A percentile compares a stretch with the other conserved stretches of the same genome.
phyloP scores from a whole-genome alignment of 2,797 vertebrate species.

The Catostomus latipinnis region DNA sequence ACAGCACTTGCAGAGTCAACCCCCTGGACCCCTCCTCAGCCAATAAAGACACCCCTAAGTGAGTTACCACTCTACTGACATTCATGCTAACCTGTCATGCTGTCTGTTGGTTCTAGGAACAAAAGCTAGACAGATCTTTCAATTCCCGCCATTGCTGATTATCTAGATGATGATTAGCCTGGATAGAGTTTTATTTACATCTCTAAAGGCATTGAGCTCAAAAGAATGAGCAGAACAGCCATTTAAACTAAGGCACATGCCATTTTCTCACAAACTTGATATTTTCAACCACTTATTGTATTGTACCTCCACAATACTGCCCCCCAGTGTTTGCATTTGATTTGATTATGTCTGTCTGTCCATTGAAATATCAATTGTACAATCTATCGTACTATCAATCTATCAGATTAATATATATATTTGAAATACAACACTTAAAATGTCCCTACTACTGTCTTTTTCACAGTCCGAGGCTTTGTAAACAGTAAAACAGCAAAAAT shows the following conservation, averaged over 20 bases:
- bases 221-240: neutral
- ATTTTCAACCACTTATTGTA: neutral
- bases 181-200: slow-evolving; percentile 3
- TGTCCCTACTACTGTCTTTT: no score
- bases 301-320: slow-evolving; percentile 52
- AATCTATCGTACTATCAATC: no score
- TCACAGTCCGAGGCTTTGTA: neutral
- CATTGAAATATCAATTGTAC: no score
- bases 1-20: slow-evolving; percentile 79
- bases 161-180: slow-evolving; percentile 2
- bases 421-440: no score
- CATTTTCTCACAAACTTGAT: neutral
- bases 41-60: slow-evolving; percentile 71
- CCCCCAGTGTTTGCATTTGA: slow-evolving; percentile 62
- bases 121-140: neutral
- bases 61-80: slow-evolving; percentile 60
- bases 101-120: neutral
- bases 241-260: slow-evolving; percentile 1
- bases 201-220: neutral
- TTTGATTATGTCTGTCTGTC: neutral
- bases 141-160: neutral
- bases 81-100: neutral
- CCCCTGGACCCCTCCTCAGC: slow-evolving; percentile 76
- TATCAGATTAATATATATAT: no score
- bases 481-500: neutral